phyloP scores from a whole-genome alignment of 1,140 invertebrate genomes.

The Cotesia typhae region DNA sequence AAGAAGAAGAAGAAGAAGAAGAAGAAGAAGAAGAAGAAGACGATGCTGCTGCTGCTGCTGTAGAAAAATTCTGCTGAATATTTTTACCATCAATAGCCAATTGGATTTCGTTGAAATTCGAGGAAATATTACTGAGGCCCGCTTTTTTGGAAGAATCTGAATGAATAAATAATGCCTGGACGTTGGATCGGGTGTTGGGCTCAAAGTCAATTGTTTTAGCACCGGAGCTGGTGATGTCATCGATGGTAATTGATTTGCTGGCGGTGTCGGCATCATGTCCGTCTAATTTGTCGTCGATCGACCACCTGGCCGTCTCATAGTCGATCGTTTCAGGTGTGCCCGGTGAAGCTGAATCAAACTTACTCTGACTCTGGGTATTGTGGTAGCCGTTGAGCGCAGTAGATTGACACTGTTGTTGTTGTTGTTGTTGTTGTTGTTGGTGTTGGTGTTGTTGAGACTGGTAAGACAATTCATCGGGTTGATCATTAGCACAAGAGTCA shows the following conservation, averaged over 20 bases:
- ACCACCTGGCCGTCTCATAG: conserved; percentile 13
- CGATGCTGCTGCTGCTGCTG: conserved; percentile 6
- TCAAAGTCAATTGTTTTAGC: neutral
- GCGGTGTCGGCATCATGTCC: neutral
- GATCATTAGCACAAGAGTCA: conserved; percentile 43
- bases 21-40: too few species aligned
- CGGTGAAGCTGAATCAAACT: neutral
- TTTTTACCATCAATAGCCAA: neutral
- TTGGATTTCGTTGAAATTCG: conserved; percentile 9
- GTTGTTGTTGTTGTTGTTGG: too few species aligned
- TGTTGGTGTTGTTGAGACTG: neutral
- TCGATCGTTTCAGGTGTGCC: neutral
- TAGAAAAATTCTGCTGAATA: neutral
- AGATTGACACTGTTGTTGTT: conserved; percentile 36
- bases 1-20: too few species aligned
- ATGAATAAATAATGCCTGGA: conserved; percentile 4
- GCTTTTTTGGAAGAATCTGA: neutral
- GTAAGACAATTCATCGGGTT: conserved; percentile 41
- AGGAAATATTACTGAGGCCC: neutral
- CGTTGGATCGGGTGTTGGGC: neutral
- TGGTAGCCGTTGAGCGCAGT: conserved; percentile 19
- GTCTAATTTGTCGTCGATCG: neutral
- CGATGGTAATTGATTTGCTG: neutral
- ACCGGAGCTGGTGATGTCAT: neutral
- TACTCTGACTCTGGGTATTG: neutral